phyloP scores from a whole-genome alignment of 2,797 vertebrate genomes.

The Enteromius treurensis region DNA sequence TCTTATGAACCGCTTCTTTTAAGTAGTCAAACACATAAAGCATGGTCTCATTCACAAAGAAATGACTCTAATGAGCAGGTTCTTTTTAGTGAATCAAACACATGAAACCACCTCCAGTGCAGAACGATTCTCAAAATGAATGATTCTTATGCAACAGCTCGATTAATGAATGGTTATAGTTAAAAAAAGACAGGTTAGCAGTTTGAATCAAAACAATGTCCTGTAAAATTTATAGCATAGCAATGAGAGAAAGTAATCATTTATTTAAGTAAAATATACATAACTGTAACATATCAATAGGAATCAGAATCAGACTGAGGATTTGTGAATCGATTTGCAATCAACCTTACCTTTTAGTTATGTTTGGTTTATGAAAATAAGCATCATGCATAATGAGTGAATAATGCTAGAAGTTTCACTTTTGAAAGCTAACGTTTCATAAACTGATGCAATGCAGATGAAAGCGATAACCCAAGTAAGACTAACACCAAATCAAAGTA shows the following conservation, averaged over 20 bases:
- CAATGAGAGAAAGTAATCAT: neutral
- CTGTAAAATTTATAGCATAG: neutral
- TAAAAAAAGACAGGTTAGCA: neutral
- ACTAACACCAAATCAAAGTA: neutral
- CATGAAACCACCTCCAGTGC: neutral
- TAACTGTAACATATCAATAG: neutral
- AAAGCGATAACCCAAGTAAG: neutral
- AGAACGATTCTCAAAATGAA: neutral
- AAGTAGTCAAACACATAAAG: neutral
- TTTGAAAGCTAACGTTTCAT: neutral
- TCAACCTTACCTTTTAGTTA: neutral
- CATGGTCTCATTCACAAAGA: neutral
- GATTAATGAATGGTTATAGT: neutral
- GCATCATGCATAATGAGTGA: neutral
- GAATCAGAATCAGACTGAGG: neutral
- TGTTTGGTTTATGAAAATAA: neutral
- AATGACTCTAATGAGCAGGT: neutral
- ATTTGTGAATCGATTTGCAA: neutral
- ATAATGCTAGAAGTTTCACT: neutral
- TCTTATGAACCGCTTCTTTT: neutral
- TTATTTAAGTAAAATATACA: neutral
- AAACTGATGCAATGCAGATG: neutral
- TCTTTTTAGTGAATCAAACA: neutral
- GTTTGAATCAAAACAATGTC: neutral
- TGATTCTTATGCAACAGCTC: neutral